Conservation (phyloP, 2,113 vertebrate species). For the Enhydra lutris region DNA sequence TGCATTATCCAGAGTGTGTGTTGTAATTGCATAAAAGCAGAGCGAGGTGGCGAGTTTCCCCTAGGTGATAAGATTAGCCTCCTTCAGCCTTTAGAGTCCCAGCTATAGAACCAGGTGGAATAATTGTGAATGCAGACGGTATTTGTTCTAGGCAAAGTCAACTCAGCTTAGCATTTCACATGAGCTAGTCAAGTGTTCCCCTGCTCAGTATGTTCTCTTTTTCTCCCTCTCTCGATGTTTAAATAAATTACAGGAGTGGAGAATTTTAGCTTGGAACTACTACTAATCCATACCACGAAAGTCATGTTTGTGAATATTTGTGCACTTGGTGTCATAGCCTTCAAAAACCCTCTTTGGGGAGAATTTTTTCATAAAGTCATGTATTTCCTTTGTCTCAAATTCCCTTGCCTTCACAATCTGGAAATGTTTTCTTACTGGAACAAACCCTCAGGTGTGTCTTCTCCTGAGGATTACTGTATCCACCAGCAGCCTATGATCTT, state of each 20-base stretch:
- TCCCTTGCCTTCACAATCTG: background rate
- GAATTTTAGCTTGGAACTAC: conserved; percentile 49
- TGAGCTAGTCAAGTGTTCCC: background rate
- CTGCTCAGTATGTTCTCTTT: background rate
- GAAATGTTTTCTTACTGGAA: conserved; percentile 34
- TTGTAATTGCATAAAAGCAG: conserved; percentile 19
- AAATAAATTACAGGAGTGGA: conserved; percentile 23
- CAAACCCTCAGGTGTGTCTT: conserved; percentile 5
- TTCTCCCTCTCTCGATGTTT: background rate
- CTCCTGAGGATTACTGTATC: background rate
- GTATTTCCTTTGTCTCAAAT: conserved; percentile 49
- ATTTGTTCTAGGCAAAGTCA: conserved; percentile 72
- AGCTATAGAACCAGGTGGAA: conserved; percentile 13
- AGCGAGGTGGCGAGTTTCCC: background rate
- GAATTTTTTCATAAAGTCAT: background rate
- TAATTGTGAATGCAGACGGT: conserved; percentile 44
- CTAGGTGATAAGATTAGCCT: conserved; percentile 43
- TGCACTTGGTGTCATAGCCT: conserved; percentile 44
- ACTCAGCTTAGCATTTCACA: conserved; percentile 44
- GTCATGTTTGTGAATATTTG: conserved; percentile 24
- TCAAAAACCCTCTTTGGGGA: conserved; percentile 61
- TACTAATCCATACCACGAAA: conserved; percentile 37
- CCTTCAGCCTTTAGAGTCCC: background rate
- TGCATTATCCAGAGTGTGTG: background rate
- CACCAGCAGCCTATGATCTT: background rate